Conservation (phyloP, 2,113 vertebrate species). For the Ophiodon elongatus region DNA sequence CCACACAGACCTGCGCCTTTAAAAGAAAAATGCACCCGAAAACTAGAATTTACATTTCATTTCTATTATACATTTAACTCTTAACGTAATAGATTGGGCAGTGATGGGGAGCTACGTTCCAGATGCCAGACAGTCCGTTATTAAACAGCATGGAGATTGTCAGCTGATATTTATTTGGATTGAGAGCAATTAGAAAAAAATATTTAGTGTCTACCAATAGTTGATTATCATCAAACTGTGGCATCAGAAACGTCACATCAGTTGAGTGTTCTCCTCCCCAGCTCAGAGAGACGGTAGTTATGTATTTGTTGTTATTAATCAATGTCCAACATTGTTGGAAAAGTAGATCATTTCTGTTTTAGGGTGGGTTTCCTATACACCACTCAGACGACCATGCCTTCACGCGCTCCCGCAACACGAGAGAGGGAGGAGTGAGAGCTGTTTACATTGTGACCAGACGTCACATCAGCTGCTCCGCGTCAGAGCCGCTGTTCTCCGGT, state of each 20-base stretch:
- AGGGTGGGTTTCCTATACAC: slow-evolving; percentile 33
- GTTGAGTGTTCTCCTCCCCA: neutral
- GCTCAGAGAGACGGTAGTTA: neutral
- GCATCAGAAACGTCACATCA: neutral
- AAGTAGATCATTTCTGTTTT: neutral
- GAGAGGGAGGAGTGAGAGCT: slow-evolving; percentile 45
- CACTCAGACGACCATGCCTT: slow-evolving; percentile 32
- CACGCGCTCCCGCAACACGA: slow-evolving; percentile 29
- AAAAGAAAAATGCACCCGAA: slow-evolving; percentile 44
- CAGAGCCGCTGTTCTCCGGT: neutral
- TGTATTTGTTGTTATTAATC: too few relatives aligned
- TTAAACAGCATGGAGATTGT: neutral
- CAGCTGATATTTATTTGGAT: neutral
- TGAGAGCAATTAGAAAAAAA: neutral
- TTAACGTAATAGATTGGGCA: neutral
- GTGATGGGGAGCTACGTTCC: neutral
- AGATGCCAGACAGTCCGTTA: neutral
- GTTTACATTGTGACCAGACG: slow-evolving; percentile 48
- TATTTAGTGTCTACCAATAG: neutral
- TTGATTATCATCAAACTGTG: neutral
- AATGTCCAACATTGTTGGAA: too few relatives aligned
- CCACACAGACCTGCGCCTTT: slow-evolving; percentile 24
- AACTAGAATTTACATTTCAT: slow-evolving; percentile 1
- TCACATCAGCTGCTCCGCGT: slow-evolving; percentile 44
- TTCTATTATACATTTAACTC: neutral